A percentile compares a stretch with the other conserved stretches of the same genome.
Evolutionary conservation across 1,140 invertebrate genomes (phyloP).

Genomic region (Lasaia peninsularis): DNA sequence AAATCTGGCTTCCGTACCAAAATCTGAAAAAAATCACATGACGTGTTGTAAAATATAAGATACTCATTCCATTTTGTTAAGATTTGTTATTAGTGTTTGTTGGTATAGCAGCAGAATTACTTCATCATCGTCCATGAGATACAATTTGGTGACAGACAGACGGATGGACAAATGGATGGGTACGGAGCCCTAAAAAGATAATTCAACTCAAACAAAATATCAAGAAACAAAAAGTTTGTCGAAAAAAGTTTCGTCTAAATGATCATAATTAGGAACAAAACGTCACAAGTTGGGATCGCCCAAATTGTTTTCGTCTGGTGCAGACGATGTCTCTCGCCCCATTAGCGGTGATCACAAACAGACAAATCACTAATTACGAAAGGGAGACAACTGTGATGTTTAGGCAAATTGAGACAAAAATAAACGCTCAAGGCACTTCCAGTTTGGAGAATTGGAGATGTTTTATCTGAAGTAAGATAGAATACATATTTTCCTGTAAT

Average conservation of each 20-base stretch:
- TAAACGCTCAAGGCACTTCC: conserved; percentile 14
- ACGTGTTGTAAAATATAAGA: too few species aligned
- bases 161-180: too few species aligned
- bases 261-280: conserved; percentile 5
- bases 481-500: too few species aligned
- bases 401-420: conserved; percentile 50
- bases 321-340: conserved; percentile 32
- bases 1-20: too few species aligned
- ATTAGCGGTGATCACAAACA: conserved; percentile 55
- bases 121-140: too few species aligned
- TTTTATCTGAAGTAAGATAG: too few species aligned
- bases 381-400: conserved; percentile 19
- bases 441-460: not conserved
- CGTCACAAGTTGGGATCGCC: conserved; percentile 29
- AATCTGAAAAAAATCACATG: too few species aligned
- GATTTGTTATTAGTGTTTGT: too few species aligned
- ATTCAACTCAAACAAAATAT: not conserved
- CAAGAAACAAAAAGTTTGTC: conserved; percentile 12
- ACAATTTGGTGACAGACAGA: too few species aligned
- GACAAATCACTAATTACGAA: conserved; percentile 51
- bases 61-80: too few species aligned
- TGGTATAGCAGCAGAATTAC: too few species aligned
- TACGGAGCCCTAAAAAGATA: too few species aligned
- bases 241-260: not conserved
- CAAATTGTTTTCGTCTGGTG: conserved; percentile 31